Evolutionary conservation across 2,888 invertebrate species (phyloP).

Genomic region (Aphidoletes aphidimyza): DNA sequence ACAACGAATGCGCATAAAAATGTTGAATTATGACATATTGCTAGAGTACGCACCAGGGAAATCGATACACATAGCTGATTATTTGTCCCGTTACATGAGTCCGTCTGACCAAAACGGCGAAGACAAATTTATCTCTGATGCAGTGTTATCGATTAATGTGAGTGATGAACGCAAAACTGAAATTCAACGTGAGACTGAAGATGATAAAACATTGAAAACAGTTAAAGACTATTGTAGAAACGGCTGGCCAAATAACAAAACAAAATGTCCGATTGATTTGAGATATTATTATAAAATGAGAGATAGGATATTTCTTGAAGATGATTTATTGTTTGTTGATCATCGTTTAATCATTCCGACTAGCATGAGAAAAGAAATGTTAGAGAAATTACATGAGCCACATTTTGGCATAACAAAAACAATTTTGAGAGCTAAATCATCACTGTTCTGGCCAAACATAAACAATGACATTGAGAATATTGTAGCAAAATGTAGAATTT

Average conservation of each 20-base stretch:
- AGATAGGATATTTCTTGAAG: conserved; percentile 56
- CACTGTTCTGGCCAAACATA: no score
- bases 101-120: no score
- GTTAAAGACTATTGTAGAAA: background rate
- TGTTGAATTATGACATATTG: conserved; percentile 58
- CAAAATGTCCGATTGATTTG: background rate
- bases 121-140: no score
- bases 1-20: conserved; percentile 57
- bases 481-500: background rate
- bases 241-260: background rate
- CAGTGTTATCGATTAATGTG: no score
- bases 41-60: conserved; percentile 58
- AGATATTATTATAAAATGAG: conserved; percentile 9
- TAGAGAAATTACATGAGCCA: conserved; percentile 57
- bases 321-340: conserved; percentile 57
- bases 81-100: conserved; percentile 38
- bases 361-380: conserved; percentile 56
- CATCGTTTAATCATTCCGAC: conserved; percentile 57
- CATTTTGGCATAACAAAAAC: conserved; percentile 58
- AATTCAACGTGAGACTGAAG: background rate
- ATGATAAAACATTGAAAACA: background rate
- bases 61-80: conserved; percentile 54
- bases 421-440: conserved; percentile 55
- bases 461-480: background rate
- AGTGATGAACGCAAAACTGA: background rate